These are phyloP conservation scores for Taurulus bubalis DNA, from an alignment of 2,113 vertebrate genomes.

Conservation along the genomic window DNA sequence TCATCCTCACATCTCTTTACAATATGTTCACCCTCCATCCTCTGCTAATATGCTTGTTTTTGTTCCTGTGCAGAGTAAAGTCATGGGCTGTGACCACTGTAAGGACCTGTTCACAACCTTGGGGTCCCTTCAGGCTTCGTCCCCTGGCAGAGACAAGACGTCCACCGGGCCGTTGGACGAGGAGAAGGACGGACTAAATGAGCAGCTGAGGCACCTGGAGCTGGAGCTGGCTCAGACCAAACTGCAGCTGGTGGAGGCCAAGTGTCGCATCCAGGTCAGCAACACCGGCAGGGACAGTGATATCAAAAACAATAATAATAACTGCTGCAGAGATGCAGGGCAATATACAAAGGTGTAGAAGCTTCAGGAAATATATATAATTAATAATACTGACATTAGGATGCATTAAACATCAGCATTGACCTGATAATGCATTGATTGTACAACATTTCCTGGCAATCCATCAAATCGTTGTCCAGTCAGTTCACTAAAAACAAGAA, in stretches of 20 bases:
- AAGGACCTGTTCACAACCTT: constrained; percentile 94
- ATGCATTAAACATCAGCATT: neutral
- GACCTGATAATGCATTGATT: neutral
- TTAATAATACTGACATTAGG: neutral
- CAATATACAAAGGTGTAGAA: neutral
- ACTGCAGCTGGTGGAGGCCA: constrained; percentile 98
- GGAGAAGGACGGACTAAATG: constrained; percentile 94
- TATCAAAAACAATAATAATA: neutral
- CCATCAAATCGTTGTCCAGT: no score
- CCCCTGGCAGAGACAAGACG: constrained; percentile 78
- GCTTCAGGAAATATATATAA: neutral
- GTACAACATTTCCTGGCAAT: neutral
- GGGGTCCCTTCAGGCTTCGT: constrained; percentile 85
- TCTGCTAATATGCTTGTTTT: constrained; percentile 11
- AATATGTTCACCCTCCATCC: neutral
- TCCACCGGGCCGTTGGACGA: constrained; percentile 86
- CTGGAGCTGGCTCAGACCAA: constrained; percentile 99
- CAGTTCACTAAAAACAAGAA: neutral
- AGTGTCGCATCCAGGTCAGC: constrained; percentile 97
- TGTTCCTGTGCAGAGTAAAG: constrained; percentile 86
- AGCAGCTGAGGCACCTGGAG: constrained; percentile 96
- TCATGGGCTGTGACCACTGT: constrained; percentile 95
- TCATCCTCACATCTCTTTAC: neutral
- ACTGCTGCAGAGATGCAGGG: neutral
- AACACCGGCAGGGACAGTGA: neutral